These are phyloP conservation scores for Tadarida brasiliensis DNA, from an alignment of 2,797 vertebrate species.

Conservation along the genomic window DNA sequence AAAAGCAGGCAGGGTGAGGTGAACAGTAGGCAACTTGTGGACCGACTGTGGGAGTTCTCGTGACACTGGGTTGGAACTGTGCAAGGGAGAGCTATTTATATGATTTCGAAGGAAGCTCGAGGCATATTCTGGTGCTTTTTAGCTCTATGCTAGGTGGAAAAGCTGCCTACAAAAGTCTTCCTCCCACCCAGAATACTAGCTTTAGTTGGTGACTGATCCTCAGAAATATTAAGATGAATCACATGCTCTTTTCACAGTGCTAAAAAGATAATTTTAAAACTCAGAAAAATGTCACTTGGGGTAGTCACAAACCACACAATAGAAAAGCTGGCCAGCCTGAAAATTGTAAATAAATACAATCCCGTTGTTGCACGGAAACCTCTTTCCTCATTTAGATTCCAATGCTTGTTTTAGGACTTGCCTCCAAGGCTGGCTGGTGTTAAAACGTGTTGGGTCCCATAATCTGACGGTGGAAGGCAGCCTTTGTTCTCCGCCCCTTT, in stretches of 20 bases:
- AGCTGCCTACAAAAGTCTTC: constrained; percentile 80
- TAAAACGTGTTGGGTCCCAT: constrained; percentile 55
- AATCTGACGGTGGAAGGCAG: constrained; percentile 55
- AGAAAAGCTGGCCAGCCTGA: constrained; percentile 67
- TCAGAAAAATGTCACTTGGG: constrained; percentile 79
- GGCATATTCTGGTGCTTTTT: constrained; percentile 62
- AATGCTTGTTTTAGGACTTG: constrained; percentile 32
- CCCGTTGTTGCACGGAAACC: constrained; percentile 55
- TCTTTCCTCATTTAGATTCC: constrained; percentile 50
- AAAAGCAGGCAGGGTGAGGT: constrained; percentile 26
- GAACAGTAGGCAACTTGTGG: background rate
- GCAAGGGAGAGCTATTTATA: constrained; percentile 64
- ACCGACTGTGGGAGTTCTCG: constrained; percentile 33
- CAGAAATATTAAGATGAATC: constrained; percentile 81
- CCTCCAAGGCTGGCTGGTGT: background rate
- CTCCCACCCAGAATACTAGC: constrained; percentile 75
- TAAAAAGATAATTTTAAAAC: constrained; percentile 80
- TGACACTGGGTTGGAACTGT: constrained; percentile 50
- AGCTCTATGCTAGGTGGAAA: constrained; percentile 70
- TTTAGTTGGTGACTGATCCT: constrained; percentile 74
- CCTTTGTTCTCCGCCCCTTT: constrained; percentile 31
- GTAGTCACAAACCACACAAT: constrained; percentile 56
- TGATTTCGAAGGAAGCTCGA: constrained; percentile 53
- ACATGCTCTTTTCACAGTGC: constrained; percentile 78
- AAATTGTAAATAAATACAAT: constrained; percentile 81